Evolutionary conservation across 2,797 vertebrate genomes (phyloP), one percentile per base, ranked within the genome.

Genomic region (Sebastiscus tertius): DNA sequence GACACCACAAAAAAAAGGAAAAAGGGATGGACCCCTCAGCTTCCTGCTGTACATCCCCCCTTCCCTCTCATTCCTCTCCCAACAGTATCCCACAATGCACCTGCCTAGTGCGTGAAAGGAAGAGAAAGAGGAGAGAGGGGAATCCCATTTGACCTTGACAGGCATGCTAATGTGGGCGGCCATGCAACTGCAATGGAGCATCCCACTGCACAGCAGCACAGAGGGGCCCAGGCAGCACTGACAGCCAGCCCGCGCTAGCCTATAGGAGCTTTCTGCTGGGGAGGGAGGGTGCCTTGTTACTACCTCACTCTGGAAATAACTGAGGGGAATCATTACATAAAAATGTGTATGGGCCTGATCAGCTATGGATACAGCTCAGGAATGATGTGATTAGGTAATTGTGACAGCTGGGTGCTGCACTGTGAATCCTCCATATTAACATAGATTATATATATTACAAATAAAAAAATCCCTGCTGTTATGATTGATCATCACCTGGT

Each of bases 121-220:
- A 80, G 87, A 85, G 87, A 93, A 92, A 89, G 87, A 90, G 91
- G 82, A 89, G 91, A 93, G 92, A 94, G 92, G 93, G 93, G 93
- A 94, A 94, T 94, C 91, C 92, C 93, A 93, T 95, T 95, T 95
- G 95, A 95, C 95, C 95, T 95, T 95, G 95, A 95, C 93, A 94
- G 92, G 90, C 92, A 92, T 93, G 94, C 95, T 95, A 93, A 95
- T 95, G 92, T 91, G 90, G 92, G 94, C 94, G 90, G 93, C 94
- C 94, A 94, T 95, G 92, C 93, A 93, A 94, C 94, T 92, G 93
- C 92, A 94, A 90, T 92, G 93, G 91, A 94, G 94, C 94, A 94
- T 94, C 93, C 90, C 92, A 93, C 91, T 88, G 92, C 94, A 93
- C 91, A 93, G 93, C 92, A 92, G 92, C 90, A 90, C 84, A 77